Percentiles rank a stretch among this genome's conserved stretches.
Conservation (phyloP, 2,113 vertebrate genomes). For the Enhydra lutris region DNA sequence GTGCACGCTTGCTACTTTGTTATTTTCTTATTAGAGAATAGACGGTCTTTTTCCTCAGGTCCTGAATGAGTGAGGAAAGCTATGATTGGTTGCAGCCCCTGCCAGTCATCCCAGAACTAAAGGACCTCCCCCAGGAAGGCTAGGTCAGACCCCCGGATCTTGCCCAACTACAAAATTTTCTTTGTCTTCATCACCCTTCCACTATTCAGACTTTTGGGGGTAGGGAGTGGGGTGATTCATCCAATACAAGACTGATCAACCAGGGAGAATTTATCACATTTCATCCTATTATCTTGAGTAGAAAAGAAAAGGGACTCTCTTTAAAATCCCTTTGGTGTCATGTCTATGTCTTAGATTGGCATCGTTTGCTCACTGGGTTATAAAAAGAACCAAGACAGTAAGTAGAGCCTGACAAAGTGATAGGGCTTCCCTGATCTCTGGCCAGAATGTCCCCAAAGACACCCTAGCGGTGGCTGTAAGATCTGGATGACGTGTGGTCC, state of each 20-base stretch:
- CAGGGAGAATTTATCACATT: background rate
- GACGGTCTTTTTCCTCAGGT: background rate
- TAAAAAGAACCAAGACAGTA: background rate
- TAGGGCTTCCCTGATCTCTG: background rate
- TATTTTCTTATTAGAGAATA: background rate
- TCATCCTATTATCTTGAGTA: background rate
- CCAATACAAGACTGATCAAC: background rate
- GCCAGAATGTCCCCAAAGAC: background rate
- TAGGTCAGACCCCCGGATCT: background rate
- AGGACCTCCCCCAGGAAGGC: background rate
- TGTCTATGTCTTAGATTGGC: background rate
- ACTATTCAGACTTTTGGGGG: background rate
- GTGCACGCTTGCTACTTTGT: background rate
- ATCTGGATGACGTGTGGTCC: too few relatives aligned
- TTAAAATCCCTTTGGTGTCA: background rate
- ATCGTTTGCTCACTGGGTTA: background rate
- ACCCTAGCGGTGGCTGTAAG: background rate
- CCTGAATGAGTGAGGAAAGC: background rate
- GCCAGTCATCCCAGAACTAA: background rate
- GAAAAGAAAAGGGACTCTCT: background rate
- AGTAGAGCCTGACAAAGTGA: background rate
- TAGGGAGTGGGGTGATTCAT: fast-evolving
- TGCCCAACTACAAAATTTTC: background rate
- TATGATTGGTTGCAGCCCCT: background rate
- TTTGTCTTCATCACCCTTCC: background rate